Conservation (phyloP, 2,888 invertebrate species). For the Antheraea assamensis region DNA sequence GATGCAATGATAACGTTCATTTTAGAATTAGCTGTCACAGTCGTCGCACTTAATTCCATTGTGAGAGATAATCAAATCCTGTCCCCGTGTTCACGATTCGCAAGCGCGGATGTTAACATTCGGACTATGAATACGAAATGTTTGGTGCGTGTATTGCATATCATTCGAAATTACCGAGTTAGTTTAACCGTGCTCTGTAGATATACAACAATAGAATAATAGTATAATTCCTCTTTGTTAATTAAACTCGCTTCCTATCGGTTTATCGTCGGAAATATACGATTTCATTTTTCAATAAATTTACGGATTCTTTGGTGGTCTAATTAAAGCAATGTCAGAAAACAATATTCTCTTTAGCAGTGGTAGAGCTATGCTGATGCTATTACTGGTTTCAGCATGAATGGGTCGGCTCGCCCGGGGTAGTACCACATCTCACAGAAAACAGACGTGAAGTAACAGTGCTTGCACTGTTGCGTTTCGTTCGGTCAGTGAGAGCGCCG, state of each 20-base stretch:
- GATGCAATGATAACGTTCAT: neutral
- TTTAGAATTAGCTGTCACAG: neutral
- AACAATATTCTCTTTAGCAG: too few relatives aligned
- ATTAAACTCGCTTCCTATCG: neutral
- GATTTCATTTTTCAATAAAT: too few relatives aligned
- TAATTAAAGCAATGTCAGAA: too few relatives aligned
- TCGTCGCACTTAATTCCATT: neutral
- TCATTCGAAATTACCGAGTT: slow-evolving; percentile 6
- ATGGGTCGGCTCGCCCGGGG: too few relatives aligned
- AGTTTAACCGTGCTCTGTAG: neutral
- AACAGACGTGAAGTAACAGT: too few relatives aligned
- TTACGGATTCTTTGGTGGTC: too few relatives aligned
- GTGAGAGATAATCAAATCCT: slow-evolving; percentile 12
- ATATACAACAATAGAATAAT: neutral
- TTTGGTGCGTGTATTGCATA: slow-evolving; percentile 12
- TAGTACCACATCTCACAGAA: too few relatives aligned
- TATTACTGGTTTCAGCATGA: too few relatives aligned
- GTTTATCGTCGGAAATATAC: too few relatives aligned
- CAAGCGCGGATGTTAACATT: slow-evolving; percentile 12
- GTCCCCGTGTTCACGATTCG: slow-evolving; percentile 10
- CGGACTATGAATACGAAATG: slow-evolving; percentile 20
- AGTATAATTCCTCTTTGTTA: neutral
- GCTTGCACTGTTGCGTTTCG: too few relatives aligned
- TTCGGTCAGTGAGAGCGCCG: too few relatives aligned
- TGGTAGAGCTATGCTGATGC: too few relatives aligned